A percentile compares a stretch with the other conserved stretches of the same genome.
Conservation (phyloP, 2,888 invertebrate genomes). For the Hyposoter dolosus region DNA sequence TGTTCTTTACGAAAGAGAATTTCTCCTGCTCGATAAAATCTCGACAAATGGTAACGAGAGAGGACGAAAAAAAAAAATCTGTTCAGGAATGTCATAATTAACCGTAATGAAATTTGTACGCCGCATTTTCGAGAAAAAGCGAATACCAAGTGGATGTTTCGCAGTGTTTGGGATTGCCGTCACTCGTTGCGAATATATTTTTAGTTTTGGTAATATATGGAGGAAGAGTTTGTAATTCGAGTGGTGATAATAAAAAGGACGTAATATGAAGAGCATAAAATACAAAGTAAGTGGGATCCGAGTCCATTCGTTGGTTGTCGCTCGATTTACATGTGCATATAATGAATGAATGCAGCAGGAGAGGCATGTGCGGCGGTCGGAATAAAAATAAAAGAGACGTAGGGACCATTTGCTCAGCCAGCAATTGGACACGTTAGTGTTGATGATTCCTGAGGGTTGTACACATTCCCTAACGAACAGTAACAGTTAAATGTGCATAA, state of each 20-base stretch:
- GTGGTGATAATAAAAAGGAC: constrained; percentile 18
- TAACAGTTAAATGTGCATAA: constrained; percentile 59
- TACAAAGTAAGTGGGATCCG: constrained; percentile 5
- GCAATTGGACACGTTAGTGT: constrained; percentile 51
- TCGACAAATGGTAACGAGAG: neutral
- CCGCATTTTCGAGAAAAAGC: neutral
- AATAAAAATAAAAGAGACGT: constrained; percentile 32
- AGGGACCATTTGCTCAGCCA: constrained; percentile 52
- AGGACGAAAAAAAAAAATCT: neutral
- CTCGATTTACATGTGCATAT: neutral
- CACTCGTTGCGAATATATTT: constrained; percentile 28
- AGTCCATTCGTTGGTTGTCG: constrained; percentile 21
- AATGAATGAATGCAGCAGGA: constrained; percentile 1
- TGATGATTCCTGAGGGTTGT: constrained; percentile 35
- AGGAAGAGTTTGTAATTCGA: neutral
- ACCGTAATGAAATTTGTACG: constrained; percentile 22
- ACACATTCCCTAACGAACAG: constrained; percentile 20
- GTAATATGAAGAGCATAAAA: neutral
- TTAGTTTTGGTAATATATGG: constrained; percentile 24
- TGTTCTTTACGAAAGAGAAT: neutral
- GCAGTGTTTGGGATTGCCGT: constrained; percentile 30
- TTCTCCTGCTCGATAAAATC: neutral
- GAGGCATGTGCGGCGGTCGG: constrained; percentile 9
- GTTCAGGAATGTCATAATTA: constrained; percentile 1
- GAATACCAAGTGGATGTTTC: constrained; percentile 25